Conservation (phyloP, 2,888 invertebrate species). For the Meliscaeva auricollis region DNA sequence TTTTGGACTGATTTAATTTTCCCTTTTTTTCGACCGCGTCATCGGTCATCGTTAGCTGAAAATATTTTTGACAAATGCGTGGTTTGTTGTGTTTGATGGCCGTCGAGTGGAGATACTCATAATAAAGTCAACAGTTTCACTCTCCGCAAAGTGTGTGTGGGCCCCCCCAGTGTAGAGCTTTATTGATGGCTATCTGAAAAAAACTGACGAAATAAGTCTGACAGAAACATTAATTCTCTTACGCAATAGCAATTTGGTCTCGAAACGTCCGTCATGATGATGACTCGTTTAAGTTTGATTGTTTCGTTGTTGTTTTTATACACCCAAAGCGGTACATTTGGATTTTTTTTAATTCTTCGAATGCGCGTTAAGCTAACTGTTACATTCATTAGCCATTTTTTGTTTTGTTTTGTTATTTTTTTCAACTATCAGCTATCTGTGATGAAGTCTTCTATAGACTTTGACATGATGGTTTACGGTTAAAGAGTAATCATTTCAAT, state of each 20-base stretch:
- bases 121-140: conserved; percentile 8
- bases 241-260: background rate
- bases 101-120: background rate
- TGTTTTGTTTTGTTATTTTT: background rate
- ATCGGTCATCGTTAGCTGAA: conserved; percentile 11
- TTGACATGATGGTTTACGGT: conserved; percentile 49
- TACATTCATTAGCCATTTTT: conserved; percentile 63
- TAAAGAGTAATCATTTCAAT: conserved; percentile 41
- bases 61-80: conserved; percentile 32
- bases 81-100: too few relatives aligned
- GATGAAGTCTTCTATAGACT: conserved; percentile 1
- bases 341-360: conserved; percentile 22
- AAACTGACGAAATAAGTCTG: conserved; percentile 27
- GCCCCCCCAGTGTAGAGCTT: background rate
- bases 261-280: conserved; percentile 17
- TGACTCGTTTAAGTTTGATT: conserved; percentile 23
- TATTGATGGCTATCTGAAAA: conserved; percentile 32
- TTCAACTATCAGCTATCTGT: background rate
- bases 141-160: conserved; percentile 6
- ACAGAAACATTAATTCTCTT: conserved; percentile 36
- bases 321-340: conserved; percentile 51
- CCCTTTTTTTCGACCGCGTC: conserved; percentile 12
- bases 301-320: background rate
- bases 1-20: conserved; percentile 29
- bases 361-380: conserved; percentile 56